Conservation (phyloP, 2,797 vertebrate species). For the Macrochelys suwanniensis region DNA sequence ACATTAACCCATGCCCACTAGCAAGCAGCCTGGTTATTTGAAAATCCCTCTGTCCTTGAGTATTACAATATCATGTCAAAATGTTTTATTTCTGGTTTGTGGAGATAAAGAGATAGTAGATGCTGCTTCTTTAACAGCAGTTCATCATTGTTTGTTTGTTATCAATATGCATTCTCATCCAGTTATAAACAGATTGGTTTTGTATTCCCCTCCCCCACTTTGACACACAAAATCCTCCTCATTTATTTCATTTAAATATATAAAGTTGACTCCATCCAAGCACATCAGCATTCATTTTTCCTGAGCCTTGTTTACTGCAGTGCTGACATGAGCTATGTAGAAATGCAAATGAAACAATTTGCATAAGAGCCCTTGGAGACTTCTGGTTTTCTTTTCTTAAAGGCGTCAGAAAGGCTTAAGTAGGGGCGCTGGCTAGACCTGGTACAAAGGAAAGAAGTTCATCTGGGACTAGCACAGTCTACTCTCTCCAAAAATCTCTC, state of each 20-base stretch:
- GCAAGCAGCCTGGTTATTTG: background rate
- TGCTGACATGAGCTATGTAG: background rate
- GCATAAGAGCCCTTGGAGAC: background rate
- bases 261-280: background rate
- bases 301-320: background rate
- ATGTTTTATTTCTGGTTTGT: background rate
- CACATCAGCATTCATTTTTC: background rate
- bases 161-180: background rate
- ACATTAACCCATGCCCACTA: background rate
- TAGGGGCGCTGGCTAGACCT: background rate
- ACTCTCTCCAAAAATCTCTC: background rate
- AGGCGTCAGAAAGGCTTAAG: background rate
- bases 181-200: background rate
- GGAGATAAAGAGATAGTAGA: background rate
- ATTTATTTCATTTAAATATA: background rate
- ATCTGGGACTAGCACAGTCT: background rate
- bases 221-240: background rate
- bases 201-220: background rate
- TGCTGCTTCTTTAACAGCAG: background rate
- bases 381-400: conserved; percentile 6
- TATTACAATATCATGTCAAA: accelerated
- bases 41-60: background rate
- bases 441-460: background rate
- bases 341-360: background rate
- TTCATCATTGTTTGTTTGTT: background rate